Evolutionary conservation across 37 sponge, comb jelly and placozoan species (phyloP).

Genomic region (Diacarnus erythraeanus): DNA sequence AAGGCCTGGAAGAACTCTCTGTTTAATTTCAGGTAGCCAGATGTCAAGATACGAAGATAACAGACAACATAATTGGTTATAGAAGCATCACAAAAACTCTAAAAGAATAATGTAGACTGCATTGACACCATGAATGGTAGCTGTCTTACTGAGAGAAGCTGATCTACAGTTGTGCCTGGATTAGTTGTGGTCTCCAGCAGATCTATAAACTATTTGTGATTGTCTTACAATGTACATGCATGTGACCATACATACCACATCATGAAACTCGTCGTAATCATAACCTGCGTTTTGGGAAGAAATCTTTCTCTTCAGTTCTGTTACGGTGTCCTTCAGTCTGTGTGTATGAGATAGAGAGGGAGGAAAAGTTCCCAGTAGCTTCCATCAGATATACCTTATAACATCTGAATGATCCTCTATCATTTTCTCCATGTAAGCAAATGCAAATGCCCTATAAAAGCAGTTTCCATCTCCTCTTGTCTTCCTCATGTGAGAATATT

Average conservation of each 20-base stretch:
- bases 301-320: slow-evolving; percentile 55
- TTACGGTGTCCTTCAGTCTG: slow-evolving; percentile 70
- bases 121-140: background rate
- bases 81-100: slow-evolving; percentile 84
- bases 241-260: slow-evolving; percentile 54
- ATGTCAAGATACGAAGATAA: slow-evolving; percentile 83
- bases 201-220: slow-evolving; percentile 76
- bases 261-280: slow-evolving; percentile 89
- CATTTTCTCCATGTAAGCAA: slow-evolving; percentile 76
- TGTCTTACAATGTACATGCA: too few relatives aligned
- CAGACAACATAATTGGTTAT: slow-evolving; percentile 92
- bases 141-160: slow-evolving; percentile 55
- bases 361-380: background rate
- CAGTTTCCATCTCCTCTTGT: slow-evolving; percentile 98
- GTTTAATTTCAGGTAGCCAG: slow-evolving; percentile 86
- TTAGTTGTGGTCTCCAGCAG: slow-evolving; percentile 51
- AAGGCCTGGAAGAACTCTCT: slow-evolving; percentile 89
- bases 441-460: slow-evolving; percentile 95
- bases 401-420: slow-evolving; percentile 40
- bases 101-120: background rate
- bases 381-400: slow-evolving; percentile 16
- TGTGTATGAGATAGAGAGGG: background rate
- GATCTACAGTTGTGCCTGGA: slow-evolving; percentile 34
- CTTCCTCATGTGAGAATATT: slow-evolving; percentile 72
- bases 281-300: slow-evolving; percentile 85